Percentiles rank a stretch among this genome's conserved stretches.
Conservation (phyloP, 2,888 invertebrate genomes). For the Diogma glabrata region DNA sequence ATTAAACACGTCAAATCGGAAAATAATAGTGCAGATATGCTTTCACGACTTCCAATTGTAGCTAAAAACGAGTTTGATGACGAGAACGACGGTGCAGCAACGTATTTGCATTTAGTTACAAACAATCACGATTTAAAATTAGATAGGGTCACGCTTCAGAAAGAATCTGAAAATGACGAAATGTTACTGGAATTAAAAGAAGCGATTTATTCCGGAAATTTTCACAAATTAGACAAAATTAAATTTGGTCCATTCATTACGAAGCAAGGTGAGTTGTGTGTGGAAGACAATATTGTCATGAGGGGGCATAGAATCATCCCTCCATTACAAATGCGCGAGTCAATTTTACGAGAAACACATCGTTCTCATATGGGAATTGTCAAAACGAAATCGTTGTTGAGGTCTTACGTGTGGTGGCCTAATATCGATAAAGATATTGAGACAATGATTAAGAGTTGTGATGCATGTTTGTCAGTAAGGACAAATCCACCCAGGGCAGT, state of each 20-base stretch:
- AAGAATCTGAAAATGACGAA: neutral
- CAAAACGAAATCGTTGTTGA: neutral
- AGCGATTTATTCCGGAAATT: slow-evolving; percentile 1
- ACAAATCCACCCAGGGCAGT: neutral
- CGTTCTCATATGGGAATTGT: neutral
- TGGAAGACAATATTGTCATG: neutral
- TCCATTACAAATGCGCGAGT: neutral
- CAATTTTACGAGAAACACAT: neutral
- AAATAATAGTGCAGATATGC: neutral
- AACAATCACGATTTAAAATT: neutral
- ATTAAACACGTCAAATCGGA: neutral
- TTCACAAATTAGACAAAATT: neutral
- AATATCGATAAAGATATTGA: neutral
- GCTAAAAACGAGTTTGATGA: neutral
- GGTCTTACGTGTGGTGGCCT: neutral
- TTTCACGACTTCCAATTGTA: slow-evolving; percentile 1
- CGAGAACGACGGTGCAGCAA: neutral
- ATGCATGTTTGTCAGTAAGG: slow-evolving; percentile 2
- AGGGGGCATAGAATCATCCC: neutral
- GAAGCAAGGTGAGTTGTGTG: too few species aligned
- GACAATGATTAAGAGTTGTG: neutral
- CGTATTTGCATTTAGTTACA: slow-evolving; percentile 3
- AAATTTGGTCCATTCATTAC: too few species aligned
- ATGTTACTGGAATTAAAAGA: neutral
- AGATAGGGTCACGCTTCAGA: neutral